Evolutionary conservation across 2,888 invertebrate species (phyloP), one percentile per base, ranked within the genome.

Genomic region (Cartodere bifasciata): DNA sequence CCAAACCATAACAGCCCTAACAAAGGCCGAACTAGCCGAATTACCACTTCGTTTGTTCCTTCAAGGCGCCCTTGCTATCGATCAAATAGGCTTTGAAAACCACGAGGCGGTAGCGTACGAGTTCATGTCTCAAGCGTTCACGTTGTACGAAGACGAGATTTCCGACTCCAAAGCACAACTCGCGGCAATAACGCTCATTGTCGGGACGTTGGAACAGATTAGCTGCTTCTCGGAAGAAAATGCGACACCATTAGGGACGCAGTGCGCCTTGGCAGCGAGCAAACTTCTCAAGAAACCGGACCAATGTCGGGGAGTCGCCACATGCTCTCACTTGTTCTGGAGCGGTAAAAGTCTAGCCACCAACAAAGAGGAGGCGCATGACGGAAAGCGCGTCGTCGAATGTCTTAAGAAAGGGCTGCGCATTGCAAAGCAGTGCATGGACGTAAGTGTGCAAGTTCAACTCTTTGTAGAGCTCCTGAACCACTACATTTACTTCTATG

Each of bases 21-120:
- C 92, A 29, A 95, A 97, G 58, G 92, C 91, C 0, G 97, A 97
- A 54, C 64, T 91, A 24, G 85, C 94, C 0, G 97, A 98, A 53
- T 59, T 98, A 32, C 91, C 97, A 0, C 64, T 98, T 22, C 71
- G 97, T 40, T 62, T 98, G 30, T 98, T 94, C 60, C 71, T 98
- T 2, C 92, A 97, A 63, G 97, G 95, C 2, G 95, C 95, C 0
- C 63, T 95, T 26, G 87, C 91, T 0, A 87, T 91, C 34, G 85
- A 87, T 32, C 81, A 86, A 59, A 88, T 94, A 31, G 77, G 77
- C 4, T 97, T 95, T 60, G 84, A 90, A 36, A 91, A 92, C 55
- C 86, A 88, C 56, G 95, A 97, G 63, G 87, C 91, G 5, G 85
- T 97, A 2, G 95, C 95, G 0, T 99, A 99, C 63, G 98, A 99